A percentile compares a stretch with the other conserved stretches of the same genome.
These are phyloP conservation scores for Phoenicopterus ruber DNA, from an alignment of 2,113 vertebrate genomes.

Conservation along the genomic window DNA sequence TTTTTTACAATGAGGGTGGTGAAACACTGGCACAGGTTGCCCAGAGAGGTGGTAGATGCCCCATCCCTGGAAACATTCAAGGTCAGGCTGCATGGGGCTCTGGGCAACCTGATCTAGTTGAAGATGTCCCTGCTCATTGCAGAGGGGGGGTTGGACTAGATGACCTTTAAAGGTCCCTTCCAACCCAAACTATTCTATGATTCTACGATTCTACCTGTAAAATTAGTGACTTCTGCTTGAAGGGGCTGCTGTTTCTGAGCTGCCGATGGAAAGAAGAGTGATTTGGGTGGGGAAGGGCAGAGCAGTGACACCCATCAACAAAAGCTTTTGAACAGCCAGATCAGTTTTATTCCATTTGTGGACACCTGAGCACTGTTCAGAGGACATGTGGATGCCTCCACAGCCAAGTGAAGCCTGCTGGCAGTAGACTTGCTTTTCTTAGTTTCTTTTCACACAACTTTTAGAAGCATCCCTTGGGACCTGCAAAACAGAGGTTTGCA, in stretches of 20 bases:
- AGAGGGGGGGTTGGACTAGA: no score
- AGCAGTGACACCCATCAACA: background rate
- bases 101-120: no score
- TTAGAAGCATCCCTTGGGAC: background rate
- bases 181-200: no score
- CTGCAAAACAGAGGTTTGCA: background rate
- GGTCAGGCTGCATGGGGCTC: no score
- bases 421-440: background rate
- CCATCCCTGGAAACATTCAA: no score
- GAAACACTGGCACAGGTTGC: no score
- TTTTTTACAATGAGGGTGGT: no score
- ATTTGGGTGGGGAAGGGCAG: background rate
- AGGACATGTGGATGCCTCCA: background rate
- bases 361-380: background rate
- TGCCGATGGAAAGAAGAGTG: background rate
- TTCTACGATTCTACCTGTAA: background rate
- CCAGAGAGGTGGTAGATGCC: no score
- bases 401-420: background rate
- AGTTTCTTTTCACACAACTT: background rate
- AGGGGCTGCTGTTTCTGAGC: background rate
- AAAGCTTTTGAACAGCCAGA: background rate
- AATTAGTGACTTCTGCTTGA: background rate
- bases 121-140: no score
- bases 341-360: background rate
- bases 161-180: no score